Base-by-base conservation (phyloP, 2,888 invertebrate species). In the Heliconius sara region DNA sequence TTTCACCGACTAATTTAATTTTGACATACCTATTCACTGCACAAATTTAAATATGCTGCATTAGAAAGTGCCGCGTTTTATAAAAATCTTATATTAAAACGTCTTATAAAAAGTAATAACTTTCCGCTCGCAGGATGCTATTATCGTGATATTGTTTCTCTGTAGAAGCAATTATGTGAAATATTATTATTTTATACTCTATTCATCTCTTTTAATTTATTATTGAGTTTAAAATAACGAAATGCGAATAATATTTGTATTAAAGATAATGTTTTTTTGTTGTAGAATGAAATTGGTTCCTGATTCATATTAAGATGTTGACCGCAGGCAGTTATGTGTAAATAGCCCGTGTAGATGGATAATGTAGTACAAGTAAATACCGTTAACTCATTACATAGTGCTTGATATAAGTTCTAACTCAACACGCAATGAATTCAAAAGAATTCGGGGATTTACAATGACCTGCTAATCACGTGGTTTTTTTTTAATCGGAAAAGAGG, bases 151-250 rank as follows among this genome's bases (percentile, higher is more conserved):
- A 66, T 66, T 77, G 25, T 43, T 74, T 79, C 71, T 60, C 60
- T 25, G 79, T 57, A 81, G 52, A 75, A 77, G 71, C 75, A 77
- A 81, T 81, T 75, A 81, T 47, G n/a, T 43, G 16, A 47, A 47
- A 76, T 68, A 25, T 80, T 77, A 70, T 77, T 73, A 73, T 73
- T 57, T 57, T n/a, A 43, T 52, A 66, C 43, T 72, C 25, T 65
- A n/a, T 75, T 39, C 39, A 27, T 66, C 34, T 70, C 34, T 77
- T 39, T 27, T 27, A 77, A 57, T 66, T 39, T 74, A 71, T 34
- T 76, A 80, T 71, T 75, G 13, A 39, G 47, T 60, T 66, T 60
- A 76, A 57, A 73, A 43, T 16, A 43, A 25, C 22, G 13, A 76
- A 68, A 77, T 66, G 25, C 12, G 39, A 57, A 73, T 57, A 22